Percentiles rank a stretch among this genome's conserved stretches.
These are phyloP conservation scores for Cinclus cinclus DNA, from an alignment of 2,113 vertebrate genomes.

Conservation along the genomic window DNA sequence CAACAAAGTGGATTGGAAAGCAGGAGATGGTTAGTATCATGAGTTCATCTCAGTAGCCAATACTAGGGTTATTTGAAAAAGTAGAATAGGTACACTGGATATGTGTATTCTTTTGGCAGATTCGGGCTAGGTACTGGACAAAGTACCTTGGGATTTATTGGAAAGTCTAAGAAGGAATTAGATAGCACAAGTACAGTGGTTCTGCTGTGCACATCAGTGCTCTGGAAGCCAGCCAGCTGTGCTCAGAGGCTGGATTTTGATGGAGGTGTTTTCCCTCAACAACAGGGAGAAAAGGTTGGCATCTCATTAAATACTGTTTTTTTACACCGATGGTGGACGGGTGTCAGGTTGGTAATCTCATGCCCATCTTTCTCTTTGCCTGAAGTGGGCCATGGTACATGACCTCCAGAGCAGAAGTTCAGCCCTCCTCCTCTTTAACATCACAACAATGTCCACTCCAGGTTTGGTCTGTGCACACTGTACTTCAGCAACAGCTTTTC, in stretches of 20 bases:
- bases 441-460: fast-evolving
- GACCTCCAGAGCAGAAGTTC: not conserved
- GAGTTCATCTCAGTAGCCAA: not conserved
- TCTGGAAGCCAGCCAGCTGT: not conserved
- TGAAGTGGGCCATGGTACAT: not conserved
- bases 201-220: not conserved
- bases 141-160: not conserved
- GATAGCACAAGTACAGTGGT: not conserved
- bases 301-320: not conserved
- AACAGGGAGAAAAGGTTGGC: not conserved
- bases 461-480: not conserved
- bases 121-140: not conserved
- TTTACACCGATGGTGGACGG: not conserved
- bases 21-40: not conserved
- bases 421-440: not conserved
- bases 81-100: not conserved
- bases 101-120: not conserved
- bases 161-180: not conserved
- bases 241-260: not conserved
- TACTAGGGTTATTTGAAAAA: not conserved
- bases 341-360: not conserved
- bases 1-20: not conserved
- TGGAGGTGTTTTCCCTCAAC: not conserved
- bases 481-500: not conserved
- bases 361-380: not conserved